Conservation (phyloP, 2,888 invertebrate genomes). For the Tetranychus piercei region DNA sequence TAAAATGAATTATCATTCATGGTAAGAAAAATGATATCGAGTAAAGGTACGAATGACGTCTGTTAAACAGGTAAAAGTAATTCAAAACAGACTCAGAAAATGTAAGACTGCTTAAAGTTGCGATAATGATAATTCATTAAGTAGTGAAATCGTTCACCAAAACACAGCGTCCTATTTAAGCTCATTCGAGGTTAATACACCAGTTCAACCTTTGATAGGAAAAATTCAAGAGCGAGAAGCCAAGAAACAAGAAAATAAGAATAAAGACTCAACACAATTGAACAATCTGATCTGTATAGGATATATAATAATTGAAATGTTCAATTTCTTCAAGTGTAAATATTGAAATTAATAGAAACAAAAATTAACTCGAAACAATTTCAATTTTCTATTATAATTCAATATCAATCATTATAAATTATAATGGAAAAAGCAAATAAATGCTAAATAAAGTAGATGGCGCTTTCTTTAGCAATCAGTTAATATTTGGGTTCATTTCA, state of each 20-base stretch:
- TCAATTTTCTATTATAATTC: not conserved
- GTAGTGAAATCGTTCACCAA: not conserved
- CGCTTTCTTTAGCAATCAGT: not conserved
- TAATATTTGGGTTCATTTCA: not conserved
- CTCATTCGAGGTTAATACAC: not conserved
- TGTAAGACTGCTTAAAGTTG: not conserved
- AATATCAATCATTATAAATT: not conserved
- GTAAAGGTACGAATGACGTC: not conserved
- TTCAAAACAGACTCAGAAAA: not conserved
- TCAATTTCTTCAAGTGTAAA: not conserved
- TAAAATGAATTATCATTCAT: not conserved
- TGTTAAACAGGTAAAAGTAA: not conserved
- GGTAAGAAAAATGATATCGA: not conserved
- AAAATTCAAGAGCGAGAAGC: not conserved
- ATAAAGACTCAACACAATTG: not conserved
- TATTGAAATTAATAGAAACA: not conserved
- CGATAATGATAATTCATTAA: not conserved
- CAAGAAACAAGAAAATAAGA: not conserved
- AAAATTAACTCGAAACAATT: not conserved
- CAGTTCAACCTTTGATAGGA: not conserved
- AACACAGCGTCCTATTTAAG: not conserved
- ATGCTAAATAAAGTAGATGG: not conserved
- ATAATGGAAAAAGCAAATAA: not conserved
- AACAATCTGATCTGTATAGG: not conserved
- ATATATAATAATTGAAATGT: not conserved